Percentiles rank a stretch among this genome's conserved stretches.
Conservation (phyloP, 92 coral and sea anemone genomes). For the Phenganax marumi region DNA sequence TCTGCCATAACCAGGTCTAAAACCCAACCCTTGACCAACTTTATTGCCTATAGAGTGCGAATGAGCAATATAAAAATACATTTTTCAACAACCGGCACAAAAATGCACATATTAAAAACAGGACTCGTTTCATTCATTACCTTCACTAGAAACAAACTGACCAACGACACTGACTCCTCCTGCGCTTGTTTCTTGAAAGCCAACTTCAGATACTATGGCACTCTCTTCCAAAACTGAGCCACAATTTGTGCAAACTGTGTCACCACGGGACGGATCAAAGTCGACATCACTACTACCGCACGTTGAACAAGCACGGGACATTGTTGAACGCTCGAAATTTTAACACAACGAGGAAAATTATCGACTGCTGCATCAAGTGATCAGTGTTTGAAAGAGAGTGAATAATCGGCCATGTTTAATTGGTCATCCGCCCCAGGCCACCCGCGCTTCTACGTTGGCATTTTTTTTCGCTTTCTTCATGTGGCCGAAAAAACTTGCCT, state of each 20-base stretch:
- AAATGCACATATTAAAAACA: neutral
- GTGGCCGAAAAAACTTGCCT: no score
- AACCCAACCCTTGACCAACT: constrained; percentile 86
- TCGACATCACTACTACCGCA: constrained; percentile 98
- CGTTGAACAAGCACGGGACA: constrained; percentile 97
- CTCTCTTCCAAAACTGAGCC: constrained; percentile 97
- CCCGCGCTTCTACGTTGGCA: no score
- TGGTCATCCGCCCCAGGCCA: no score
- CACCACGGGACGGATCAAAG: constrained; percentile 93
- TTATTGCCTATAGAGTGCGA: constrained; percentile 67
- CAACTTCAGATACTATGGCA: constrained; percentile 89
- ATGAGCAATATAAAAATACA: neutral
- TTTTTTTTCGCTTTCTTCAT: no score
- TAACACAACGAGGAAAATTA: no score
- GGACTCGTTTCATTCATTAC: constrained; percentile 42
- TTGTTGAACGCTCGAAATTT: constrained; percentile 34
- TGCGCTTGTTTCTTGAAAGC: constrained; percentile 90
- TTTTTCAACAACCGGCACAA: neutral
- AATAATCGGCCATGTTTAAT: no score
- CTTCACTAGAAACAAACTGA: constrained; percentile 93
- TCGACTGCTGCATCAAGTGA: no score
- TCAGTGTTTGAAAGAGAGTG: no score
- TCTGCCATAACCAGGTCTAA: constrained; percentile 91
- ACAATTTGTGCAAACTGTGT: constrained; percentile 92
- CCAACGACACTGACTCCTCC: constrained; percentile 98